phyloP scores from a whole-genome alignment of 2,888 invertebrate genomes.

The Athalia cordata region DNA sequence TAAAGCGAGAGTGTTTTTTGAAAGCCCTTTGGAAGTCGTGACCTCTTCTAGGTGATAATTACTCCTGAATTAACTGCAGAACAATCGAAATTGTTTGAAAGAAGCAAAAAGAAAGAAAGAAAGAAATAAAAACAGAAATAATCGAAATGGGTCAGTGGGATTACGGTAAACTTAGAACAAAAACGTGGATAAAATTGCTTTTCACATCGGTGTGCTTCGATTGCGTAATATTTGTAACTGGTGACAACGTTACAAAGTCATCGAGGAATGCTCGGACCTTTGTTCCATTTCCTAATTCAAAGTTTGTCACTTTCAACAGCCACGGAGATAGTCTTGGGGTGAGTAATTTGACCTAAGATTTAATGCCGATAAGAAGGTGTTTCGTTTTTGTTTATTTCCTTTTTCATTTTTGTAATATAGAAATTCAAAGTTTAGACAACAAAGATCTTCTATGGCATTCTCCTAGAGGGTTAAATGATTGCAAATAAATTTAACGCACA shows the following conservation, averaged over 20 bases:
- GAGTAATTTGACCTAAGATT: conserved; percentile 69
- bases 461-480: too few species aligned
- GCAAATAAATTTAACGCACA: too few species aligned
- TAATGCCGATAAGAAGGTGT: too few species aligned
- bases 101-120: too few species aligned
- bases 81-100: background rate
- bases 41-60: background rate
- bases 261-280: conserved; percentile 4
- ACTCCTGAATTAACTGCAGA: conserved; percentile 3
- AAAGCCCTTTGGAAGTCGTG: background rate
- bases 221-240: background rate
- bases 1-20: background rate
- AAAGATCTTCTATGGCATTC: too few species aligned
- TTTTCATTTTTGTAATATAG: too few species aligned
- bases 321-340: conserved; percentile 76
- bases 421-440: too few species aligned
- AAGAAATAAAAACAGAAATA: too few species aligned
- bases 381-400: too few species aligned
- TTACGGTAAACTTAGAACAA: background rate
- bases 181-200: conserved; percentile 13
- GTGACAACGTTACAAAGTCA: conserved; percentile 20
- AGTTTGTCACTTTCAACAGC: conserved; percentile 77
- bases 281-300: conserved; percentile 62
- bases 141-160: conserved; percentile 26
- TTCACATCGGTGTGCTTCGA: conserved; percentile 13